Conservation (phyloP, 2,797 vertebrate genomes). For the Catharus ustulatus region DNA sequence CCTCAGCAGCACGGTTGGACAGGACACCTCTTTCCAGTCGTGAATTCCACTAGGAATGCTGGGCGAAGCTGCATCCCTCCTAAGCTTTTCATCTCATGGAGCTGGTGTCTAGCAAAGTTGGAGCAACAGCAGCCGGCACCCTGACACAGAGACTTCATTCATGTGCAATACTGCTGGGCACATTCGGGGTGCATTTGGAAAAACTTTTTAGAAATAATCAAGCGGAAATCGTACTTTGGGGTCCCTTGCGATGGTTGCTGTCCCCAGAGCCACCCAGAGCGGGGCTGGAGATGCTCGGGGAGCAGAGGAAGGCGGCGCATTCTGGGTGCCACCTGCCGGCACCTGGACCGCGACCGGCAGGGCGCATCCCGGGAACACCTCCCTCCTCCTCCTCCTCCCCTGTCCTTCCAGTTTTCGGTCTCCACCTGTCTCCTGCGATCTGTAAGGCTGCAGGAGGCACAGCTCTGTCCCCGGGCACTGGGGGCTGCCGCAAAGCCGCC, state of each 20-base stretch:
- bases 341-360: neutral
- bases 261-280: neutral
- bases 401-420: neutral
- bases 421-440: neutral
- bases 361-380: rapidly evolving
- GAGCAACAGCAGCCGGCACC: neutral
- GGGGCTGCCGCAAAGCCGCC: neutral
- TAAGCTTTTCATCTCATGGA: neutral
- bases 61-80: neutral
- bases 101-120: rapidly evolving
- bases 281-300: neutral
- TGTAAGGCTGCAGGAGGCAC: neutral
- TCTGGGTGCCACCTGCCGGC: constrained; percentile 52
- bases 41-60: neutral
- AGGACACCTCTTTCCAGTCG: neutral
- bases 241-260: neutral
- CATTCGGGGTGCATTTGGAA: neutral
- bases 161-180: rapidly evolving
- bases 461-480: rapidly evolving
- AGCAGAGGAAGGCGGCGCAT: neutral
- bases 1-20: rapidly evolving
- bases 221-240: neutral
- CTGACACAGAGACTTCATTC: neutral
- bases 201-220: neutral
- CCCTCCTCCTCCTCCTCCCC: neutral